phyloP scores from a whole-genome alignment of 2,113 vertebrate genomes.

The Sardina pilchardus region DNA sequence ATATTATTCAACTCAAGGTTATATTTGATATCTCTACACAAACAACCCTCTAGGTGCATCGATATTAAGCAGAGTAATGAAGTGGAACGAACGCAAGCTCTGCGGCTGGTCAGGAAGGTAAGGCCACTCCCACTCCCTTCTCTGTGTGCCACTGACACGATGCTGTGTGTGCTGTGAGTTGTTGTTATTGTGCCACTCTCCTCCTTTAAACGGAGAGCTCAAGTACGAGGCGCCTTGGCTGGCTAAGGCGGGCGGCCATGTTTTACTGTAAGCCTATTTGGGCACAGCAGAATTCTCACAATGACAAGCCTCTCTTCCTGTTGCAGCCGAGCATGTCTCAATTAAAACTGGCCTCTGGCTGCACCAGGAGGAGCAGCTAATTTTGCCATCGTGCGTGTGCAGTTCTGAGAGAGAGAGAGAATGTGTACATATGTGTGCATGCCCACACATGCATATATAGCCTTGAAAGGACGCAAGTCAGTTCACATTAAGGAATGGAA shows the following conservation, averaged over 20 bases:
- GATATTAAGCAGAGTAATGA: slow-evolving; percentile 91
- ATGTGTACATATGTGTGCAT: background rate
- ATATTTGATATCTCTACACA: slow-evolving; percentile 27
- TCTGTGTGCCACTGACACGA: background rate
- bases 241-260: background rate
- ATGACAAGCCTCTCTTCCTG: background rate
- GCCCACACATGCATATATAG: background rate
- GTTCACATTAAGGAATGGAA: background rate
- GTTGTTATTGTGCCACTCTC: background rate
- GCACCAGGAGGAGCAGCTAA: background rate
- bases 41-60: slow-evolving; percentile 75
- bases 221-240: background rate
- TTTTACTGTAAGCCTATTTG: background rate
- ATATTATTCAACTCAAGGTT: background rate
- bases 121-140: background rate
- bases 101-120: slow-evolving; percentile 89
- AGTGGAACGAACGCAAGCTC: slow-evolving; percentile 87
- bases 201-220: background rate
- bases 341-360: background rate
- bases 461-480: background rate
- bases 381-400: background rate
- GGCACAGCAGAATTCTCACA: background rate
- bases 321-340: background rate
- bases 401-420: background rate
- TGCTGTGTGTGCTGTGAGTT: background rate